These are phyloP conservation scores for Indri indri DNA, from an alignment of 2,113 vertebrate genomes.

Conservation along the genomic window DNA sequence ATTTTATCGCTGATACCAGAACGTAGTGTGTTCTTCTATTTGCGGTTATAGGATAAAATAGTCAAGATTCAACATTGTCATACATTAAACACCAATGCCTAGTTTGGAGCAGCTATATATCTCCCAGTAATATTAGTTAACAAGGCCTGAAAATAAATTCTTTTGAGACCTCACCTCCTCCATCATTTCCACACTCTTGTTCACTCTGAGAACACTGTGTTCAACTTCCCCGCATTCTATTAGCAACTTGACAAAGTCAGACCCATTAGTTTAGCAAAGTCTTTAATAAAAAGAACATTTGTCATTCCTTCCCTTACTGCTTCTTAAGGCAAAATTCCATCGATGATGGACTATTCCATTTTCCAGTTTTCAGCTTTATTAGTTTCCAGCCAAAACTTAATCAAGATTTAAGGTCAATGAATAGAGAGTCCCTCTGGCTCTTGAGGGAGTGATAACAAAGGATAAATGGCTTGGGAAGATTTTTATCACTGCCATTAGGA, in stretches of 20 bases:
- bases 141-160: neutral
- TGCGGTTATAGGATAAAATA: neutral
- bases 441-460: conserved; percentile 48
- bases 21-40: neutral
- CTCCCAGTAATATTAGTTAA: neutral
- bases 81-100: neutral
- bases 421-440: conserved; percentile 37
- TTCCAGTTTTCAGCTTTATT: conserved; percentile 58
- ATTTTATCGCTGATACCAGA: neutral
- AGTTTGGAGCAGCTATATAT: neutral
- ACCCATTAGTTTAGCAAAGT: conserved; percentile 23
- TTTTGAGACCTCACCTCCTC: neutral
- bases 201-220: neutral
- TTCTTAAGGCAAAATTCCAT: conserved; percentile 63
- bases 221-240: neutral
- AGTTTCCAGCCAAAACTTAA: conserved; percentile 76
- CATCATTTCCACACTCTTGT: neutral
- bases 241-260: conserved; percentile 27
- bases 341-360: conserved; percentile 40
- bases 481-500: conserved; percentile 66
- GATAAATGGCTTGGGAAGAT: conserved; percentile 57
- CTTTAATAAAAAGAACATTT: conserved; percentile 55
- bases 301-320: neutral
- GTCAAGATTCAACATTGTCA: neutral
- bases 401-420: conserved; percentile 73